These are phyloP conservation scores for Crocodylus rhombifer DNA, from an alignment of 2,797 vertebrate species.

Conservation along the genomic window DNA sequence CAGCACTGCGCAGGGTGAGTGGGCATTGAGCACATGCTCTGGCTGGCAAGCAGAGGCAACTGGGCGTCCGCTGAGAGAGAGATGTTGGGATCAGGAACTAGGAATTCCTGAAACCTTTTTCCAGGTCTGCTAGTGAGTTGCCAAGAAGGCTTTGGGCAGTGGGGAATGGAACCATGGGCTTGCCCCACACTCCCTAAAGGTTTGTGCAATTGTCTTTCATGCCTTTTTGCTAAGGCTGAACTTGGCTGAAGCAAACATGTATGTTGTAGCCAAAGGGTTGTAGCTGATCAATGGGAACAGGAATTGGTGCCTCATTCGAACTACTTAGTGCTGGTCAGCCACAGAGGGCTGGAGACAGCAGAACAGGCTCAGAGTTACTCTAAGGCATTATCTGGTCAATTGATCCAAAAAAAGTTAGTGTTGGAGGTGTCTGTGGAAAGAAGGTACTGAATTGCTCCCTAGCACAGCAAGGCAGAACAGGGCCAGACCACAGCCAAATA, in stretches of 20 bases:
- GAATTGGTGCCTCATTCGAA: background rate
- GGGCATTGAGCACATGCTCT: background rate
- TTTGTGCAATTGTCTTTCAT: background rate
- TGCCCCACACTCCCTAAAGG: no score
- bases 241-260: background rate
- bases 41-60: background rate
- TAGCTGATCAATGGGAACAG: background rate
- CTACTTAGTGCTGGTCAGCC: background rate
- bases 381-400: no score
- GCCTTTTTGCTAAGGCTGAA: background rate
- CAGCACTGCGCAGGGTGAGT: background rate
- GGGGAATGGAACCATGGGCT: no score
- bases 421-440: no score
- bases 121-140: background rate
- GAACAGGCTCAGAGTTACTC: no score
- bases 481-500: no score
- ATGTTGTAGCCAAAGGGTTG: background rate
- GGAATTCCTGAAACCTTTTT: background rate
- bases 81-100: background rate
- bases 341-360: no score
- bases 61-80: background rate
- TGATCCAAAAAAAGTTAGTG: no score
- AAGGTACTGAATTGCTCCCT: no score
- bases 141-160: no score
- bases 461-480: no score